A percentile compares a stretch with the other conserved stretches of the same genome.
Conservation (phyloP, 2,888 invertebrate species). For the Campoplex capitator region DNA sequence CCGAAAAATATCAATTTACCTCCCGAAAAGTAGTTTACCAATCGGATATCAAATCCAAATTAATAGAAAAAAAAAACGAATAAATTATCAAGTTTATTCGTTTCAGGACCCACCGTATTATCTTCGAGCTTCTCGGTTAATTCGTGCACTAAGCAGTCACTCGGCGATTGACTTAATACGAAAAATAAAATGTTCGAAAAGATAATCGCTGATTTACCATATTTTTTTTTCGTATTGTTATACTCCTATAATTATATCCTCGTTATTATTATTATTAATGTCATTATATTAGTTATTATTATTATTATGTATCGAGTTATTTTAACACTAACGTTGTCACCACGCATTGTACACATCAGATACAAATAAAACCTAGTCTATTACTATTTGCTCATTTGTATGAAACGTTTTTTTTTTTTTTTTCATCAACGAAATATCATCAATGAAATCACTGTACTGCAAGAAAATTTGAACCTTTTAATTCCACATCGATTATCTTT, state of each 20-base stretch:
- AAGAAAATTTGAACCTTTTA: too few relatives aligned
- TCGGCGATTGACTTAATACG: slow-evolving; percentile 2
- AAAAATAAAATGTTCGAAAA: slow-evolving; percentile 16
- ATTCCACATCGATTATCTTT: too few relatives aligned
- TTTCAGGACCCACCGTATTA: slow-evolving; percentile 15
- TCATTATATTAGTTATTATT: slow-evolving; percentile 57
- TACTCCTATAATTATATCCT: slow-evolving; percentile 63
- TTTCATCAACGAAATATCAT: too few relatives aligned
- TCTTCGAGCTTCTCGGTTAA: slow-evolving; percentile 23
- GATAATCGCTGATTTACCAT: slow-evolving; percentile 62
- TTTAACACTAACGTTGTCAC: slow-evolving; percentile 81
- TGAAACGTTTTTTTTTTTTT: slow-evolving; percentile 12
- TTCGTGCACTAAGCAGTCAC: slow-evolving; percentile 11
- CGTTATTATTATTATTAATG: slow-evolving; percentile 17
- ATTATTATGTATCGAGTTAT: slow-evolving; percentile 73
- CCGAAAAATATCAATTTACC: slow-evolving; percentile 57
- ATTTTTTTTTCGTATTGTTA: slow-evolving; percentile 71
- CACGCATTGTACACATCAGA: slow-evolving; percentile 81
- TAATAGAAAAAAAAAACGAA: too few relatives aligned
- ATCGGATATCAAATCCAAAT: slow-evolving; percentile 34
- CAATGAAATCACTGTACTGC: too few relatives aligned
- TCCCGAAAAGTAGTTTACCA: slow-evolving; percentile 30
- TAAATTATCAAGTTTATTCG: slow-evolving; percentile 20
- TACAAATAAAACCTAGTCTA: slow-evolving; percentile 82
- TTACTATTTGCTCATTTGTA: slow-evolving; percentile 66